A percentile compares a stretch with the other conserved stretches of the same genome.
Evolutionary conservation across 2,113 vertebrate genomes (phyloP).

Genomic region (Raphicerus campestris): DNA sequence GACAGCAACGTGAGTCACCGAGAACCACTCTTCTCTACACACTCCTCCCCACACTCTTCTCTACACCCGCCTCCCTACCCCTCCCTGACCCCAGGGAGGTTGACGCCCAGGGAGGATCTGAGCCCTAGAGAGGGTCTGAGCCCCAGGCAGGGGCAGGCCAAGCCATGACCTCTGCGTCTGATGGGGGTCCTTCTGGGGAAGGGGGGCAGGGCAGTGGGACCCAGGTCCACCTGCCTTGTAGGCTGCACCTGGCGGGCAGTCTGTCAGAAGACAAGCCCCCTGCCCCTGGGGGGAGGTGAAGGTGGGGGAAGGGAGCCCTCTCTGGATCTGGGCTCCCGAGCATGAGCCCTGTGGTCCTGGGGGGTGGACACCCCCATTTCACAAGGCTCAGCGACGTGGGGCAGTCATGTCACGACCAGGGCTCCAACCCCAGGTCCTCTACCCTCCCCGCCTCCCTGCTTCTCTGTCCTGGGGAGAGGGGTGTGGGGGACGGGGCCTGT

Average conservation of each 20-base stretch:
- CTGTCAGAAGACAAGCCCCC: no score
- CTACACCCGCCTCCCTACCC: not conserved
- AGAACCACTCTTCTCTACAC: not conserved
- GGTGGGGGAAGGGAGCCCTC: not conserved
- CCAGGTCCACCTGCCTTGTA: not conserved
- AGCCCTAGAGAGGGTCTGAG: no score
- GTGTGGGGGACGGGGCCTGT: not conserved
- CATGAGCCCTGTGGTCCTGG: not conserved
- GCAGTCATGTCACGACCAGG: not conserved
- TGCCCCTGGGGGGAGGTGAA: fast-evolving
- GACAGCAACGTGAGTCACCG: conserved; percentile 56
- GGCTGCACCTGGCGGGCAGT: not conserved
- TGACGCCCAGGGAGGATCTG: no score
- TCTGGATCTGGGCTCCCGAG: not conserved
- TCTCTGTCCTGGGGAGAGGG: not conserved
- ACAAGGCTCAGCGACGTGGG: not conserved
- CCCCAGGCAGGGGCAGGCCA: not conserved
- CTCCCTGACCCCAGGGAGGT: no score
- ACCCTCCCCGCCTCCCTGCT: fast-evolving
- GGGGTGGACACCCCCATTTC: not conserved
- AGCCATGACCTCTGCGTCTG: not conserved
- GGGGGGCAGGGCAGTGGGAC: not conserved
- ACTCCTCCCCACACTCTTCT: fast-evolving
- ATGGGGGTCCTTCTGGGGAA: no score
- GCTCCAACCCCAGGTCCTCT: not conserved